phyloP scores from a whole-genome alignment of 1,140 invertebrate genomes.

The Caligus rogercresseyi region DNA sequence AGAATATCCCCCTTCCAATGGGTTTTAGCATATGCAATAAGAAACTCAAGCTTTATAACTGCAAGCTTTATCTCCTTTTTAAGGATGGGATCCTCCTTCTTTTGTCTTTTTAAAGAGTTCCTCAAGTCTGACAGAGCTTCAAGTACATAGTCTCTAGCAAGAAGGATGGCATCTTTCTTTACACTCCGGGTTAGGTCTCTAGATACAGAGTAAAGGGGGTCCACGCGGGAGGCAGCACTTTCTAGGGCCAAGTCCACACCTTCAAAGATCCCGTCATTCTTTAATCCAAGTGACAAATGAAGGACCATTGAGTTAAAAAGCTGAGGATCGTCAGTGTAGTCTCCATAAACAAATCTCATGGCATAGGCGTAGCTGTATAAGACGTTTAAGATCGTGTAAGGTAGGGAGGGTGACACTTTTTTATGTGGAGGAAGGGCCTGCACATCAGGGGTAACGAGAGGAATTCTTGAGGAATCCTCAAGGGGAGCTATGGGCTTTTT shows the following conservation, averaged over 20 bases:
- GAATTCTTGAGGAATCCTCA: conserved; percentile 25
- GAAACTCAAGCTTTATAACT: background rate
- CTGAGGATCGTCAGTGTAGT: conserved; percentile 19
- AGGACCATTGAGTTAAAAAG: conserved; percentile 18
- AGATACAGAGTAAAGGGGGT: conserved; percentile 9
- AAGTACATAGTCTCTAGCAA: conserved; percentile 16
- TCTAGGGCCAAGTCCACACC: conserved; percentile 20
- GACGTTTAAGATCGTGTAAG: conserved; percentile 15
- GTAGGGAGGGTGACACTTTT: background rate
- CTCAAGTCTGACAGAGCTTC: conserved; percentile 22
- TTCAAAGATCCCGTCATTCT: conserved; percentile 18
- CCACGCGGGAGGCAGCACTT: background rate
- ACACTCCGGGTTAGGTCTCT: background rate
- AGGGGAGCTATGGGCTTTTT: conserved; percentile 23
- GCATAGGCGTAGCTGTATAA: conserved; percentile 16
- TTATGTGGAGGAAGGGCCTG: conserved; percentile 5
- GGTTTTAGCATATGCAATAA: background rate
- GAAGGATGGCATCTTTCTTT: conserved; percentile 3
- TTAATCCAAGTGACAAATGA: conserved; percentile 18
- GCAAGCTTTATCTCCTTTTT: background rate
- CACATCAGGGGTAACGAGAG: conserved; percentile 26
- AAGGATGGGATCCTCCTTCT: background rate
- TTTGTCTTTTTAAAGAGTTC: background rate
- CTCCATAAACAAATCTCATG: conserved; percentile 21
- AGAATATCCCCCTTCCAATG: background rate